These are phyloP conservation scores for Trissolcus basalis DNA, from an alignment of 1,140 invertebrate genomes.

Conservation along the genomic window DNA sequence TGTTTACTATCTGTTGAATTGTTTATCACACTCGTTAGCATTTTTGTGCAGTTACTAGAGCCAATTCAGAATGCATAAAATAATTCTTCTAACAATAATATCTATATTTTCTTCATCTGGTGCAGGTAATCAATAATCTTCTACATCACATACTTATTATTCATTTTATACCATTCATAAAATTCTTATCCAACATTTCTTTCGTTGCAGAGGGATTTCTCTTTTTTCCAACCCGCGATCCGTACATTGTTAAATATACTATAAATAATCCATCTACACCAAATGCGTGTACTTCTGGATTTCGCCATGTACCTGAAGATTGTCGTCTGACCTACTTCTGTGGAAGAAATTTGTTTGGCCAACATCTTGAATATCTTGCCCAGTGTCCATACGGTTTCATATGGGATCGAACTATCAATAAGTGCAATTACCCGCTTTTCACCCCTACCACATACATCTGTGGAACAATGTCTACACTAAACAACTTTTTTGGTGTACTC, in stretches of 20 bases:
- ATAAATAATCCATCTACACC: not conserved
- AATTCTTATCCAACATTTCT: too few species aligned
- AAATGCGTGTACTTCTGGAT: slow-evolving; percentile 1
- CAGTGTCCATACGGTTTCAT: slow-evolving; percentile 21
- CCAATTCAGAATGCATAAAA: too few species aligned
- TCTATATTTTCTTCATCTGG: too few species aligned
- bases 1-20: too few species aligned
- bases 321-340: slow-evolving; percentile 25
- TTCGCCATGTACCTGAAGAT: slow-evolving; percentile 13
- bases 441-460: slow-evolving; percentile 2
- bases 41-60: too few species aligned
- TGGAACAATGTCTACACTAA: not conserved
- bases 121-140: too few species aligned
- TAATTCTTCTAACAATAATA: too few species aligned
- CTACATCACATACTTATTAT: too few species aligned
- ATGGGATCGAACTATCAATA: slow-evolving; percentile 13
- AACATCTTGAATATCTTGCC: slow-evolving; percentile 17
- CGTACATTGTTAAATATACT: slow-evolving; percentile 6
- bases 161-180: too few species aligned
- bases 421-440: slow-evolving; percentile 18
- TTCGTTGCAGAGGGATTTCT: not conserved
- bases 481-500: not conserved
- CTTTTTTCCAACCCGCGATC: slow-evolving; percentile 4
- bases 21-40: too few species aligned
- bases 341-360: slow-evolving; percentile 1